Evolutionary conservation across 2,888 invertebrate species (phyloP).

Genomic region (Hyles lineata): DNA sequence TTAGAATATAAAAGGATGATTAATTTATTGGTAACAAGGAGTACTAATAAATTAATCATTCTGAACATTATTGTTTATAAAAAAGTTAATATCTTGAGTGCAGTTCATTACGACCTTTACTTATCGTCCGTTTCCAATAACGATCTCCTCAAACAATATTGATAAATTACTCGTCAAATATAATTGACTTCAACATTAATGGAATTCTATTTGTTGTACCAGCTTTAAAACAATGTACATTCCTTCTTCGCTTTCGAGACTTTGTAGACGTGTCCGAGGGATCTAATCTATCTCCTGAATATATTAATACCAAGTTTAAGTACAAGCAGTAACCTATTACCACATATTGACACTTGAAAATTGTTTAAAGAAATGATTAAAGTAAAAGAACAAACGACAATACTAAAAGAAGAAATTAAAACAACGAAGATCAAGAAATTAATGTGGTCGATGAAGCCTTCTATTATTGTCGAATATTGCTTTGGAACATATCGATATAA

Average conservation of each 20-base stretch:
- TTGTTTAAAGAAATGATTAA: not conserved
- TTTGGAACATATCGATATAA: slow-evolving; percentile 60
- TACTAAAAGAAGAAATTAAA: slow-evolving; percentile 30
- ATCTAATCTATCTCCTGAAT: not conserved
- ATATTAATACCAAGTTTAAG: not conserved
- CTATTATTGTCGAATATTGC: slow-evolving; percentile 49
- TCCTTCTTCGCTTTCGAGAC: not conserved
- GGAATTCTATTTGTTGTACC: slow-evolving; percentile 16
- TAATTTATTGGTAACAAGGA: too few species aligned
- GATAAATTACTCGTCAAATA: slow-evolving; percentile 17
- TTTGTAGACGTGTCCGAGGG: not conserved
- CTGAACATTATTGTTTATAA: not conserved
- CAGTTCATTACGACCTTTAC: not conserved
- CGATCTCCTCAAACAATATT: not conserved
- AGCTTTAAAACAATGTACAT: not conserved
- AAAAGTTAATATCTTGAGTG: not conserved
- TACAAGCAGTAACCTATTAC: too few species aligned
- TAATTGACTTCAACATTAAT: slow-evolving; percentile 24
- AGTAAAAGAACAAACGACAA: slow-evolving; percentile 31
- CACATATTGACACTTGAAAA: not conserved
- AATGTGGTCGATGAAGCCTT: slow-evolving; percentile 47
- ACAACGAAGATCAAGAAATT: slow-evolving; percentile 42
- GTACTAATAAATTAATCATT: not conserved
- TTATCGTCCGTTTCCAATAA: slow-evolving; percentile 10
- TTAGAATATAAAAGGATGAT: too few species aligned